phyloP scores from a whole-genome alignment of 2,888 invertebrate species.

The Habroteleia sp. region DNA sequence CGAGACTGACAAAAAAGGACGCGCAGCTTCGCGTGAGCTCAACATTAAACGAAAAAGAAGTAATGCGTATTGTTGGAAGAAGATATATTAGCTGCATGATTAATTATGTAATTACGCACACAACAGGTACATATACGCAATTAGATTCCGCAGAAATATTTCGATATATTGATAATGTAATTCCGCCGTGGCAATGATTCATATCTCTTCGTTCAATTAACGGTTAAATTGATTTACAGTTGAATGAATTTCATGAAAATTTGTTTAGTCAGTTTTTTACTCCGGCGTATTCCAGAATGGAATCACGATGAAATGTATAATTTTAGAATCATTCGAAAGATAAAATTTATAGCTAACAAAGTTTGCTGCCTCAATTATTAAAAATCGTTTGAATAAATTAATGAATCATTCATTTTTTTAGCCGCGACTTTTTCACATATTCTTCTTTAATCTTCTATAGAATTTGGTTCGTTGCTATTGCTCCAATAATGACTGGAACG shows the following conservation, averaged over 20 bases:
- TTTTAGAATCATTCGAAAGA: too few relatives aligned
- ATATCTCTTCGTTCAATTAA: conserved; percentile 43
- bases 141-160: conserved; percentile 41
- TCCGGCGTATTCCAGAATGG: too few relatives aligned
- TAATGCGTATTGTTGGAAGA: conserved; percentile 50
- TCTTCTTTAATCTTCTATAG: conserved; percentile 48
- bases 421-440: conserved; percentile 41
- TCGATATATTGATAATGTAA: conserved; percentile 51
- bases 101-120: conserved; percentile 59
- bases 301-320: too few relatives aligned
- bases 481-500: conserved; percentile 54
- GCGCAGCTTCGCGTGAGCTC: conserved; percentile 33
- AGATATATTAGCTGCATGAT: conserved; percentile 55
- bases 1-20: conserved; percentile 25
- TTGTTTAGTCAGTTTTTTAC: too few relatives aligned
- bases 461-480: conserved; percentile 46
- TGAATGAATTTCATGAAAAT: too few relatives aligned
- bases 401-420: conserved; percentile 45
- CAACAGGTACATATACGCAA: conserved; percentile 48
- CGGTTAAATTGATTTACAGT: conserved; percentile 52
- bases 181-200: conserved; percentile 20
- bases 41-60: conserved; percentile 43
- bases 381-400: too few relatives aligned
- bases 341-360: too few relatives aligned
- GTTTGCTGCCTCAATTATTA: too few relatives aligned